Evolutionary conservation across 2,888 invertebrate genomes (phyloP).

Genomic region (Caenorhabditis sp.): DNA sequence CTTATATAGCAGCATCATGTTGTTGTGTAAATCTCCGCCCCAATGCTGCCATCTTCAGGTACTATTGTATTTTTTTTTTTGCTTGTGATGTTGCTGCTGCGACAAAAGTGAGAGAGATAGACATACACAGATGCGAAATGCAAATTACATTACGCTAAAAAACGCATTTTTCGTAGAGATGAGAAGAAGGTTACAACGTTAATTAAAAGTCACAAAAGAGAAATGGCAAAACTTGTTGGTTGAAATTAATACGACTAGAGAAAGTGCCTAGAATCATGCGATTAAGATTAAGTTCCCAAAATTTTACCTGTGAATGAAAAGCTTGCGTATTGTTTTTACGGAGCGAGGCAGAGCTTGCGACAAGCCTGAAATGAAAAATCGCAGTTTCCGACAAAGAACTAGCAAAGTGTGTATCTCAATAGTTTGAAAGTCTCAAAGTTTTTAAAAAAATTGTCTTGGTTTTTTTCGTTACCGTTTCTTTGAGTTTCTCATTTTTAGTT

Average conservation of each 20-base stretch:
- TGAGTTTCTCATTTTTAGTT: too few relatives aligned
- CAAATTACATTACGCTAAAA: not conserved
- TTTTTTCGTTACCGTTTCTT: too few relatives aligned
- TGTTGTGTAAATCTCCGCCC: not conserved
- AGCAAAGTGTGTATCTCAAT: too few relatives aligned
- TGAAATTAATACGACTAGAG: not conserved
- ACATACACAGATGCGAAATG: not conserved
- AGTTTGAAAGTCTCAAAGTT: too few relatives aligned
- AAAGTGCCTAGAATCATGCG: not conserved
- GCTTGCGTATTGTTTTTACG: too few relatives aligned
- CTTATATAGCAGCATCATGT: not conserved
- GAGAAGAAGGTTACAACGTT: conserved; percentile 1
- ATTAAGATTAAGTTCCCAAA: not conserved
- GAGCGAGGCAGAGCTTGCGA: too few relatives aligned
- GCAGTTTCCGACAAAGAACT: too few relatives aligned
- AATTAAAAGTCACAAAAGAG: not conserved
- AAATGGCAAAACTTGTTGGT: not conserved
- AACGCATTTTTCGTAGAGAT: not conserved
- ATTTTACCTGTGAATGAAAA: conserved; percentile 9
- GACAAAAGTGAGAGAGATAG: not conserved
- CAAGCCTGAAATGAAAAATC: too few relatives aligned
- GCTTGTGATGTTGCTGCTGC: not conserved
- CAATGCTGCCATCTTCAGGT: not conserved
- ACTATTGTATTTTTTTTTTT: not conserved
- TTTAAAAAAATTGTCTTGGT: too few relatives aligned